Evolutionary conservation across 2,888 invertebrate genomes (phyloP).

Genomic region (Nephrotoma appendiculata): DNA sequence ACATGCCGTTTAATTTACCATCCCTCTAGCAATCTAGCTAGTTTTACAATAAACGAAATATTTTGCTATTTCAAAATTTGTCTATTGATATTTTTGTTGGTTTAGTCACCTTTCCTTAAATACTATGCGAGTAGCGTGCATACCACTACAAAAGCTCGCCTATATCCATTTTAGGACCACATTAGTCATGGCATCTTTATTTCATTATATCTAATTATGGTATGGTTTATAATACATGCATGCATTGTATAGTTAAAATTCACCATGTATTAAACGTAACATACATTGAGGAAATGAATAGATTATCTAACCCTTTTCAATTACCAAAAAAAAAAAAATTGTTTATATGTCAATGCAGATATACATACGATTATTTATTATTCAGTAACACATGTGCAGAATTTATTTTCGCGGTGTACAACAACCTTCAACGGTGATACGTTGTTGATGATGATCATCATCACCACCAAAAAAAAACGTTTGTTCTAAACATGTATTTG

Average conservation of each 20-base stretch:
- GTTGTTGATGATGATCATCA: not conserved
- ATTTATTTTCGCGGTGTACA: not conserved
- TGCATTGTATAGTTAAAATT: not conserved
- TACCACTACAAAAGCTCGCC: too few relatives aligned
- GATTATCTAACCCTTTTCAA: not conserved
- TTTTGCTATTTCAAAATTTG: too few relatives aligned
- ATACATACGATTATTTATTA: not conserved
- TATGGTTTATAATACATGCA: too few relatives aligned
- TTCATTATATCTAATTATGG: too few relatives aligned
- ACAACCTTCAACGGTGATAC: not conserved
- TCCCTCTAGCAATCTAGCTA: too few relatives aligned
- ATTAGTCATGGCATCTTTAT: too few relatives aligned
- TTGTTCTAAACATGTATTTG: not conserved
- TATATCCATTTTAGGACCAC: too few relatives aligned
- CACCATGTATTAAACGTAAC: not conserved
- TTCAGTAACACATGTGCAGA: not conserved
- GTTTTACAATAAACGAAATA: too few relatives aligned
- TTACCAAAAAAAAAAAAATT: not conserved
- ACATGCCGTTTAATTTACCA: too few relatives aligned
- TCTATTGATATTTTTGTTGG: too few relatives aligned
- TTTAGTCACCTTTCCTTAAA: too few relatives aligned
- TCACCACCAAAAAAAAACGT: not conserved
- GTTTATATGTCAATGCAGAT: not conserved
- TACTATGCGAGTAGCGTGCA: too few relatives aligned
- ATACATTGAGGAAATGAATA: not conserved